Evolutionary conservation across 1,140 invertebrate species (phyloP).

Genomic region (Drosophila kepulauana): DNA sequence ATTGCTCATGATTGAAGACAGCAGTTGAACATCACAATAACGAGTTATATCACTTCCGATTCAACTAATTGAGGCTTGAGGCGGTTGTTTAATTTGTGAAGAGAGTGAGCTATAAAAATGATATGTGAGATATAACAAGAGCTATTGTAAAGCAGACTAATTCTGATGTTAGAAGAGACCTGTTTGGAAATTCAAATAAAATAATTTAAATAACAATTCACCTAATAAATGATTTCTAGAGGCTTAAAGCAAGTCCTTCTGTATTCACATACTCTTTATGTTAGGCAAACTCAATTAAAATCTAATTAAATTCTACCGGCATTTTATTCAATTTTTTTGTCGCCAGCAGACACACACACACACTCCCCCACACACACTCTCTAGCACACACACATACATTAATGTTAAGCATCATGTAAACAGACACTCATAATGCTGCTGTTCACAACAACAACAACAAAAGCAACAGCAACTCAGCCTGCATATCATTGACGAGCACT

Average conservation of each 20-base stretch:
- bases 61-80: slow-evolving; percentile 54
- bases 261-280: slow-evolving; percentile 1
- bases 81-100: slow-evolving; percentile 11
- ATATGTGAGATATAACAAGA: neutral
- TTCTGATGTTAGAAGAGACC: neutral
- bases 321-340: slow-evolving; percentile 74
- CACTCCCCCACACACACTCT: slow-evolving; percentile 4
- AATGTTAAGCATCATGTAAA: slow-evolving; percentile 74
- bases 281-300: slow-evolving; percentile 75
- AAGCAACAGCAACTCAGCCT: slow-evolving; percentile 57
- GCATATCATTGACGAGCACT: slow-evolving; percentile 82
- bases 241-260: neutral
- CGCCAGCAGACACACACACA: slow-evolving; percentile 15
- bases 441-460: slow-evolving; percentile 56
- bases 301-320: slow-evolving; percentile 80
- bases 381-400: slow-evolving; percentile 26
- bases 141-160: neutral
- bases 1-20: slow-evolving; percentile 60
- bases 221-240: neutral
- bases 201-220: slow-evolving; percentile 1
- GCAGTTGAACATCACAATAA: slow-evolving; percentile 5
- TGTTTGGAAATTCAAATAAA: too few species aligned
- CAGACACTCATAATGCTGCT: slow-evolving; percentile 71
- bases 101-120: neutral
- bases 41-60: slow-evolving; percentile 68